These are phyloP conservation scores for Oryzaephilus surinamensis DNA, from an alignment of 1,140 invertebrate genomes.

Conservation along the genomic window DNA sequence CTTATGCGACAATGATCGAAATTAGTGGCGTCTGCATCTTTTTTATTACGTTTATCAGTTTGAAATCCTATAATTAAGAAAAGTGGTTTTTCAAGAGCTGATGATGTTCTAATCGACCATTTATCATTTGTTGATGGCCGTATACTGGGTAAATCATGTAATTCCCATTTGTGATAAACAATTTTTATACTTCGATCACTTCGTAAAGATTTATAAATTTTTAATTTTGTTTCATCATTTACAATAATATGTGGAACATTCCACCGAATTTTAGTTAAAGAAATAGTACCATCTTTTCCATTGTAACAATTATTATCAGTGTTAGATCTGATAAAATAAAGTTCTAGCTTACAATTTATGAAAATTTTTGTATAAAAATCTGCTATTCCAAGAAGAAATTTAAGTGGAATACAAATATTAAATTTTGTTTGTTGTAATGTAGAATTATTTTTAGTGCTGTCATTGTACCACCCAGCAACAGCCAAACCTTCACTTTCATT, in stretches of 20 bases:
- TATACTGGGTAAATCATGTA: slow-evolving; percentile 10
- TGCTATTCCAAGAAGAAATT: slow-evolving; percentile 35
- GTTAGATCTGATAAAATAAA: slow-evolving; percentile 33
- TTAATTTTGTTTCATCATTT: slow-evolving; percentile 4
- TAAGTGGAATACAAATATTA: slow-evolving; percentile 33
- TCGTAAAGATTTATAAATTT: slow-evolving; percentile 13
- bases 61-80: no score
- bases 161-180: slow-evolving; percentile 13
- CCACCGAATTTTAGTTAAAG: slow-evolving; percentile 15
- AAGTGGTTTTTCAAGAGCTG: no score
- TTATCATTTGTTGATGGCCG: slow-evolving; percentile 3
- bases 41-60: no score
- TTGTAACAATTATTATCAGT: slow-evolving; percentile 18
- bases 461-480: slow-evolving; percentile 28
- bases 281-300: background rate
- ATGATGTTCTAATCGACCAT: no score
- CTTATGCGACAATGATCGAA: no score
- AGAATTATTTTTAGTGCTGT: slow-evolving; percentile 7
- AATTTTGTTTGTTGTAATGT: slow-evolving; percentile 28
- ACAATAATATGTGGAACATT: slow-evolving; percentile 13
- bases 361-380: slow-evolving; percentile 40
- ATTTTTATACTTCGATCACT: slow-evolving; percentile 13
- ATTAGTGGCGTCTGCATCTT: no score
- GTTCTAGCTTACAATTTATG: slow-evolving; percentile 37
- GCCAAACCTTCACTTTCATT: slow-evolving; percentile 17